These are phyloP conservation scores for Acleris literana DNA, from an alignment of 2,888 invertebrate genomes.

Conservation along the genomic window DNA sequence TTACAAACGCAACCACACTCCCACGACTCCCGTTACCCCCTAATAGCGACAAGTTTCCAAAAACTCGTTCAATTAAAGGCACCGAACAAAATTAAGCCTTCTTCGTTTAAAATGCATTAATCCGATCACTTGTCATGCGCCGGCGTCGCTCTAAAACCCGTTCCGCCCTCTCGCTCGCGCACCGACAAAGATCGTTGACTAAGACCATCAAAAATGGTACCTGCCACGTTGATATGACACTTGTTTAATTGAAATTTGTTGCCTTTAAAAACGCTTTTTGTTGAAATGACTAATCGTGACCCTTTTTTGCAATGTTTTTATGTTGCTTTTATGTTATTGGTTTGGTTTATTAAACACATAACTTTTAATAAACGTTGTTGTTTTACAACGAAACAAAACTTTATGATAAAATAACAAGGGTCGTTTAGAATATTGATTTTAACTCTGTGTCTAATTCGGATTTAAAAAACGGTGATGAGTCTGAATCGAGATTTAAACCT, in stretches of 20 bases:
- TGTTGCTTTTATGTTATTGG: neutral
- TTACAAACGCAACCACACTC: slow-evolving; percentile 5
- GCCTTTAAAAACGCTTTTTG: slow-evolving; percentile 11
- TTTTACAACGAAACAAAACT: no score
- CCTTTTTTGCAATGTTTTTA: slow-evolving; percentile 3
- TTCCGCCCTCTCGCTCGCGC: slow-evolving; percentile 66
- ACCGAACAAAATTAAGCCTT: slow-evolving; percentile 80
- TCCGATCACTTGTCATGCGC: slow-evolving; percentile 81
- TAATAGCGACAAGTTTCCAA: slow-evolving; percentile 55
- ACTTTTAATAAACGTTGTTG: no score
- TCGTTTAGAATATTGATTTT: no score
- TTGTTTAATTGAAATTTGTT: slow-evolving; percentile 57
- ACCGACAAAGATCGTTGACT: slow-evolving; percentile 71
- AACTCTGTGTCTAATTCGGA: no score
- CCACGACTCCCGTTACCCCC: slow-evolving; percentile 24
- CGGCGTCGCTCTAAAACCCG: slow-evolving; percentile 74
- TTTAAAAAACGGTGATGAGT: no score
- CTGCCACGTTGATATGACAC: slow-evolving; percentile 49
- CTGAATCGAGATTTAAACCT: no score
- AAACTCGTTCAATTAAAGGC: slow-evolving; percentile 74
- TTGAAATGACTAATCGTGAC: slow-evolving; percentile 4
- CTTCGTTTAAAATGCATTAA: slow-evolving; percentile 83
- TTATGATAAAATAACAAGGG: no score
- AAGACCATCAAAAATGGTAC: slow-evolving; percentile 41
- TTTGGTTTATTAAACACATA: neutral